These are phyloP conservation scores for Cinclus mexicanus DNA, from an alignment of 2,113 vertebrate species.

Conservation along the genomic window DNA sequence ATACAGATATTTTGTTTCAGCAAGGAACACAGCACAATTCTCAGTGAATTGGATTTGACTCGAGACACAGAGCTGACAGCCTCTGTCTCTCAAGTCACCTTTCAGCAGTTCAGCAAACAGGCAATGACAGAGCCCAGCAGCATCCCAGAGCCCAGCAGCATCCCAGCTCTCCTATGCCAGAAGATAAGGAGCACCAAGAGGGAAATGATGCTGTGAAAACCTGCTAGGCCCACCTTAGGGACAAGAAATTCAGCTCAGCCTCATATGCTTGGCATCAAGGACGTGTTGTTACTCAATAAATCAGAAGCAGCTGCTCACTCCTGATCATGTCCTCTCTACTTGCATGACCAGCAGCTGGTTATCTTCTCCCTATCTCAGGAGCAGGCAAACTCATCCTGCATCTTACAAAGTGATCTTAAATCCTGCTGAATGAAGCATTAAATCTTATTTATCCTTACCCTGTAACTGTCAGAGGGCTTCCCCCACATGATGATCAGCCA, in stretches of 20 bases:
- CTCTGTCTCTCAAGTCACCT: background rate
- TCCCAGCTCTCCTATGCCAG: background rate
- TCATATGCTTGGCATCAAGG: background rate
- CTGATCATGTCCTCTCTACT: background rate
- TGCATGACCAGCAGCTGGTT: background rate
- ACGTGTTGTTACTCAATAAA: background rate
- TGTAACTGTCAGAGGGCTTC: background rate
- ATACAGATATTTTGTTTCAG: background rate
- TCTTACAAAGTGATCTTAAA: background rate
- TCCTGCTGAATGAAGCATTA: background rate
- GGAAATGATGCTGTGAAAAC: background rate
- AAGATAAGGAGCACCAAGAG: background rate
- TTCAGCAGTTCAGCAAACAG: background rate
- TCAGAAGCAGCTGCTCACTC: background rate
- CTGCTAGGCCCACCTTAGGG: background rate
- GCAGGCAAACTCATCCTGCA: background rate
- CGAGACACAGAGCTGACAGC: background rate
- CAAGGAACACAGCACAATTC: background rate
- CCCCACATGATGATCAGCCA: background rate
- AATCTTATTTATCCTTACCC: background rate
- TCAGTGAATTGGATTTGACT: background rate
- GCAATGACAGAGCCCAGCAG: background rate
- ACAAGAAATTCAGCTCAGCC: background rate
- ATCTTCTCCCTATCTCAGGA: background rate
- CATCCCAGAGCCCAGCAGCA: background rate